Evolutionary conservation across 2,888 invertebrate genomes (phyloP).

Genomic region (Cantharis flavilabris): DNA sequence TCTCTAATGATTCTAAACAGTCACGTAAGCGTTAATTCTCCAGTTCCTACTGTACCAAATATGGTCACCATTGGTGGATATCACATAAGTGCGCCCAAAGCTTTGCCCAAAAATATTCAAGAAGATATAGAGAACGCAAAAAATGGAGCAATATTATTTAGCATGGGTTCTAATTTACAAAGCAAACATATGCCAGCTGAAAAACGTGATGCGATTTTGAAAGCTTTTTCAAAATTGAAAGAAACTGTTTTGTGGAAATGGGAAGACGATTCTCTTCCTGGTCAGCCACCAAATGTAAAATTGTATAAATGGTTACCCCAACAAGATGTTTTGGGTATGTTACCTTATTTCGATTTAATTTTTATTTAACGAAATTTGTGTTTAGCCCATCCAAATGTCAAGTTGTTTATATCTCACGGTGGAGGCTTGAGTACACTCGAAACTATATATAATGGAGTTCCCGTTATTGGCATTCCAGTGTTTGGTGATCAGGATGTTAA

Average conservation of each 20-base stretch:
- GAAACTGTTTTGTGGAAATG: constrained; percentile 73
- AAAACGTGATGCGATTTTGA: constrained; percentile 59
- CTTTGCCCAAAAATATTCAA: constrained; percentile 55
- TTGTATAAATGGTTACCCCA: constrained; percentile 45
- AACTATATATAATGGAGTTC: constrained; percentile 14
- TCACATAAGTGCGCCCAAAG: constrained; percentile 49
- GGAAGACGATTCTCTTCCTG: constrained; percentile 58
- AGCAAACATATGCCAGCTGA: constrained; percentile 60
- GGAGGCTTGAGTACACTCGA: constrained; percentile 16
- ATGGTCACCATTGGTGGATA: constrained; percentile 63
- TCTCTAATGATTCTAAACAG: constrained; percentile 43
- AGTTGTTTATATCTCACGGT: constrained; percentile 20
- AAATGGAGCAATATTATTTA: constrained; percentile 62
- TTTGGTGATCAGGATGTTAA: constrained; percentile 13
- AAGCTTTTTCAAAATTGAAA: constrained; percentile 63
- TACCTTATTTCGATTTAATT: not conserved
- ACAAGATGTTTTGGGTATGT: constrained; percentile 43
- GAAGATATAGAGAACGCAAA: constrained; percentile 58
- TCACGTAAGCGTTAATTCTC: constrained; percentile 59
- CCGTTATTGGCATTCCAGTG: constrained; percentile 6
- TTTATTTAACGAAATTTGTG: not conserved
- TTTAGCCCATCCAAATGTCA: constrained; percentile 24
- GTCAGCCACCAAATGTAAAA: constrained; percentile 23
- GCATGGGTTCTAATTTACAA: constrained; percentile 64
- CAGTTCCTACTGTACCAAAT: constrained; percentile 60